Conservation (phyloP, 2,888 invertebrate species). For the Cacoxenus indagator region DNA sequence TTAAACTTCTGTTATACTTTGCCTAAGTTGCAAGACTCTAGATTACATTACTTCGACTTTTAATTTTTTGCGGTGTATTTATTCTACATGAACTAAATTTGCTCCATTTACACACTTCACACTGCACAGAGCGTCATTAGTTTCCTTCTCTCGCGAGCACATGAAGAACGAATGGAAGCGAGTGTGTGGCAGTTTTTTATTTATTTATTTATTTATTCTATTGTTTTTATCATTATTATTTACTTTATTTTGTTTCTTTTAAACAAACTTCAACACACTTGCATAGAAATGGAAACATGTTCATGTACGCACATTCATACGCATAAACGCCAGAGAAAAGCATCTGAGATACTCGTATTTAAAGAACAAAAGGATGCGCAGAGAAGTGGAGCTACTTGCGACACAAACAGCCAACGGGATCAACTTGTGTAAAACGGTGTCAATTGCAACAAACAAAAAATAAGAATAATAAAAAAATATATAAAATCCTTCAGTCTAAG, state of each 20-base stretch:
- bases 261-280: background rate
- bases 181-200: conserved; percentile 12
- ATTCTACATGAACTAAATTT: conserved; percentile 56
- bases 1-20: no score
- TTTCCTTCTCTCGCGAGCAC: conserved; percentile 41
- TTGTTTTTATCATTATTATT: conserved; percentile 3
- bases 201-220: background rate
- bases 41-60: no score
- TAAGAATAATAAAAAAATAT: no score
- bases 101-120: conserved; percentile 49
- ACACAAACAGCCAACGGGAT: background rate
- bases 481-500: no score
- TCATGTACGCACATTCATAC: background rate
- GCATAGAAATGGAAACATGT: background rate
- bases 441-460: conserved; percentile 41
- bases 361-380: conserved; percentile 8
- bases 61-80: conserved; percentile 23
- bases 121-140: conserved; percentile 48
- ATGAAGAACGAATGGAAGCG: conserved; percentile 34
- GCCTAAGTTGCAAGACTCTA: no score
- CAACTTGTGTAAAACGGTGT: background rate
- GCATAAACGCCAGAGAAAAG: background rate
- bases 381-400: background rate
- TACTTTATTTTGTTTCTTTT: background rate
- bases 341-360: background rate